Evolutionary conservation across 2,113 vertebrate species (phyloP), one percentile per base, ranked within the genome.

Genomic region (Tachycineta bicolor): DNA sequence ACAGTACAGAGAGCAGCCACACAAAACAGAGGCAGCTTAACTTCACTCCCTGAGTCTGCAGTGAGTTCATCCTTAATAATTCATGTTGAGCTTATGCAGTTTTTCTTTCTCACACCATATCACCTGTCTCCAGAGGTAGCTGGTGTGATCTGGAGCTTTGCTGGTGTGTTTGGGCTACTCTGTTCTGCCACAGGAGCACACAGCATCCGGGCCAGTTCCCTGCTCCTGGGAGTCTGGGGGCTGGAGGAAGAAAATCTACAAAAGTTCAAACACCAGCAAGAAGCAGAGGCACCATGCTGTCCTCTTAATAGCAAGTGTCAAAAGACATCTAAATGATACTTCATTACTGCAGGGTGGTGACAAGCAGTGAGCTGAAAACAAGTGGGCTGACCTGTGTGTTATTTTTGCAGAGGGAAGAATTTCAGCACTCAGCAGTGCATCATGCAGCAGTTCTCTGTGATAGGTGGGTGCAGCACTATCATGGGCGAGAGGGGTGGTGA

Each of bases 181-280:
- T 75, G 29, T 23, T 67, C 41, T 70, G 52, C 22, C 47, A 29
- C 18, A 52, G 59, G 23, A 56, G n/a, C 33, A 23, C 31, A 15
- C 5, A 55, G n/a, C 33, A 46, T 12, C 1, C 0, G 0, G 31
- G 47, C 34, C 70, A 34, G 14, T 5, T 73, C 52, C 23, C 29
- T 5, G 2, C 19, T 52, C 37, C 49, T 31, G 62, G 23, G 18
- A 20, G 5, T 29, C 56, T 28, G 16, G 5, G 37, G 29, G n/a
- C 11, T 3, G 1, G 37, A 69, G 20, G 13, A 83, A 56, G 55
- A 77, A 24, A 28, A 79, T 8, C 46, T 5, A 34, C 24, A 44
- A 41, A 14, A 53, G 22, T 59, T 70, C 52, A 76, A 47, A 64
- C 22, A 62, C 22, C 25, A 53, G 26, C 25, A 64, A 77, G 41